Evolutionary conservation across 1,140 invertebrate species (phyloP).

Genomic region (Mactra quadrangularis): DNA sequence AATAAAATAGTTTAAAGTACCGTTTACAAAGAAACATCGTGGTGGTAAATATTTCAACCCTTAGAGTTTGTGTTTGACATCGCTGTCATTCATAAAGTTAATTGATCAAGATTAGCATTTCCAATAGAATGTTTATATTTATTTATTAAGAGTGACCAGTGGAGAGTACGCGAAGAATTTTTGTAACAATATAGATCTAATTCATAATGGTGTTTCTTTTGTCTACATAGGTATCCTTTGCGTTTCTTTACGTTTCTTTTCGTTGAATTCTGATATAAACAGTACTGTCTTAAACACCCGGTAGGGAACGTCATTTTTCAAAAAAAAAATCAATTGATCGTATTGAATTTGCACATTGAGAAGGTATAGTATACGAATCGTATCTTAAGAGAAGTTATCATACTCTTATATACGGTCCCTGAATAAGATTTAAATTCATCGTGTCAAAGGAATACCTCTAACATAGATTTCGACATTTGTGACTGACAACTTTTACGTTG

Average conservation of each 20-base stretch:
- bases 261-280: slow-evolving; percentile 2
- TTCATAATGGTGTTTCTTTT: no score
- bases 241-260: not conserved
- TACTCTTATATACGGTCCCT: slow-evolving; percentile 15
- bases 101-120: no score
- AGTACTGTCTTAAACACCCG: slow-evolving; percentile 8
- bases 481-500: slow-evolving; percentile 48
- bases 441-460: slow-evolving; percentile 43
- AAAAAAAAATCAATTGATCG: slow-evolving; percentile 40
- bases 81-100: no score
- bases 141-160: no score
- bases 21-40: no score
- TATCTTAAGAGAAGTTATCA: slow-evolving; percentile 24
- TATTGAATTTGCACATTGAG: slow-evolving; percentile 15
- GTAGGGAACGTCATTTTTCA: slow-evolving; percentile 43
- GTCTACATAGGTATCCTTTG: not conserved
- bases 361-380: slow-evolving; percentile 20
- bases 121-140: no score
- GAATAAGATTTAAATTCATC: slow-evolving; percentile 43
- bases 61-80: no score
- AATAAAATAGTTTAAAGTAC: no score
- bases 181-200: no score
- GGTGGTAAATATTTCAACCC: no score
- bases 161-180: no score
- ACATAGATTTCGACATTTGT: not conserved